phyloP scores from a whole-genome alignment of 2,113 vertebrate species.

The Probosciger aterrimus region DNA sequence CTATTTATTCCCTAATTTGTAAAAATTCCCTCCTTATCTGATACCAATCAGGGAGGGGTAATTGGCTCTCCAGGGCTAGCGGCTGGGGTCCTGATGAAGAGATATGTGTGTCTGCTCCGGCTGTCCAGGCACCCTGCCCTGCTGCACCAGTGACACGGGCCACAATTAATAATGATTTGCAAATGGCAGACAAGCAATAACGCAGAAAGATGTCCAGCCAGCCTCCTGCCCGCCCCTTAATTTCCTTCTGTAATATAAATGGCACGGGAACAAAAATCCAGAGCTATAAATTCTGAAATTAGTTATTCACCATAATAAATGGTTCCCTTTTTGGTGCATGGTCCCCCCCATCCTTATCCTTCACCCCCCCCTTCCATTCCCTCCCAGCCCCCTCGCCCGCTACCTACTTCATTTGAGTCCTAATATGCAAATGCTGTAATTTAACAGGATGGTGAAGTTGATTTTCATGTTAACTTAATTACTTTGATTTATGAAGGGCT shows the following conservation, averaged over 20 bases:
- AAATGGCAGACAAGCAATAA: slow-evolving; percentile 92
- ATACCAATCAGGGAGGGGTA: slow-evolving; percentile 98
- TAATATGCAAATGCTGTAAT: slow-evolving; percentile 82
- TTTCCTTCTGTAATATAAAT: slow-evolving; percentile 85
- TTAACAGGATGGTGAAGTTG: slow-evolving; percentile 83
- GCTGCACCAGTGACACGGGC: slow-evolving; percentile 75
- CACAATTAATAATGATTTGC: slow-evolving; percentile 96
- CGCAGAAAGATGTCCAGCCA: slow-evolving; percentile 85
- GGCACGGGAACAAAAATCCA: slow-evolving; percentile 80
- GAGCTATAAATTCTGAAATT: slow-evolving; percentile 85
- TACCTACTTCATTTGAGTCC: slow-evolving; percentile 69
- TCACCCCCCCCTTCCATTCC: not conserved
- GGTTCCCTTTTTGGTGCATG: slow-evolving; percentile 65
- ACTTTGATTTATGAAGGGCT: slow-evolving; percentile 88
- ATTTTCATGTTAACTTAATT: slow-evolving; percentile 83
- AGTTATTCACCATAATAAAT: slow-evolving; percentile 84
- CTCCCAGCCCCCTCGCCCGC: not conserved
- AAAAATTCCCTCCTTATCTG: slow-evolving; percentile 95
- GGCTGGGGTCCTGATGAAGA: slow-evolving; percentile 95
- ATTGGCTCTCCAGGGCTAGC: slow-evolving; percentile 92
- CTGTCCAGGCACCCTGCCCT: slow-evolving; percentile 78
- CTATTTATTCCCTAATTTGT: slow-evolving; percentile 99
- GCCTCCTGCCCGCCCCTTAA: slow-evolving; percentile 80
- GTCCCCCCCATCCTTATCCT: slow-evolving; percentile 4
- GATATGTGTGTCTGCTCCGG: slow-evolving; percentile 88